phyloP scores from a whole-genome alignment of 2,113 vertebrate genomes.

The Tyrannus savana region DNA sequence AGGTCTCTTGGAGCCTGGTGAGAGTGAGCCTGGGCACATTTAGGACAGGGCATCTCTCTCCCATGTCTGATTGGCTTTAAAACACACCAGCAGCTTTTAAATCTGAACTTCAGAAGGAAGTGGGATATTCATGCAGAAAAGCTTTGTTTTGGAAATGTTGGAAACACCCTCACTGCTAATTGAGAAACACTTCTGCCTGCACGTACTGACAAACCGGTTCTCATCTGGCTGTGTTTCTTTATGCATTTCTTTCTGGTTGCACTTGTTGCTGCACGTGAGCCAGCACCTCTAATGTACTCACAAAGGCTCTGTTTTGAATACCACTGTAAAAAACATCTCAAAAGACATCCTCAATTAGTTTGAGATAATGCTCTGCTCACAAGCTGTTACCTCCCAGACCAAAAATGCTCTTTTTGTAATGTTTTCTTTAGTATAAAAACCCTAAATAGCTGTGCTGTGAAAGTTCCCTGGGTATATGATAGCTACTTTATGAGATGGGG shows the following conservation, averaged over 20 bases:
- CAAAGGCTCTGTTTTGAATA: slow-evolving; percentile 41
- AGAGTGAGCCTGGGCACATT: neutral
- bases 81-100: neutral
- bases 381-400: neutral
- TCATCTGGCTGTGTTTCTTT: neutral
- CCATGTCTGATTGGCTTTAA: neutral
- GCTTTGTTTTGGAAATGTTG: neutral
- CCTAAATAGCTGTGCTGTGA: slow-evolving; percentile 4
- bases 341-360: neutral
- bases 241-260: neutral
- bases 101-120: neutral
- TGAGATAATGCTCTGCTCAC: neutral
- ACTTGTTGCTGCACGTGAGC: slow-evolving; percentile 11
- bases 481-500: neutral
- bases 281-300: slow-evolving; percentile 23
- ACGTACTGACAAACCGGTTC: neutral
- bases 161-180: neutral
- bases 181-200: neutral
- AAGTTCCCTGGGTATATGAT: neutral
- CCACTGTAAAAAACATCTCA: neutral
- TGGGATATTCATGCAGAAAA: neutral
- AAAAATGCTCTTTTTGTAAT: neutral
- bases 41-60: neutral
- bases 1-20: neutral
- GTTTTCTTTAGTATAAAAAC: neutral